Evolutionary conservation across 2,888 invertebrate species (phyloP), one percentile per base, ranked within the genome.

Genomic region (Linyphia triangularis): DNA sequence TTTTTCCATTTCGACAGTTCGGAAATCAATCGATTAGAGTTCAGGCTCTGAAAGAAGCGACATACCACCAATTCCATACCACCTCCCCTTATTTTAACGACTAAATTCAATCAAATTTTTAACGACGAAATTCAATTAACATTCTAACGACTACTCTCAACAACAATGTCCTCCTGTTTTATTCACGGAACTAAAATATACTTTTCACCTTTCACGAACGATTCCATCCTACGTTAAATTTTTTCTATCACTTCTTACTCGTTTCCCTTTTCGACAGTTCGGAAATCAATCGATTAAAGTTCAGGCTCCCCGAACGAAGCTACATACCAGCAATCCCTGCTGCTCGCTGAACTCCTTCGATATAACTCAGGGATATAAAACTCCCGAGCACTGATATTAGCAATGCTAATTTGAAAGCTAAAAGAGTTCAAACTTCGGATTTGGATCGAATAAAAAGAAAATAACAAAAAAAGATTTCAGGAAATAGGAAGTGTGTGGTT

Each of bases 331-430:
- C 16, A 67, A 63, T 51, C 51, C 51, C 51, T n/a, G 51, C 37
- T 70, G 22, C 28, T 5, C 16, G 72, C 51, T 28, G 24, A n/a
- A 67, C 51, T 28, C 19, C n/a, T 30, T 30, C 79, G 43, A 79
- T 79, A 79, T 65, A 63, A 65, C 67, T 43, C 67, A 19, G 33
- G 57, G 63, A 72, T 24, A 43, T n/a, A n/a, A n/a, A n/a, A n/a
- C n/a, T 10, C 19, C 73, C 24, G 37, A 61, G 13, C 13, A 6
- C 13, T 19, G 19, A 51, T 22, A 79, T 79, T 79, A 79, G 79
- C 65, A 79, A 28, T 79, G 79, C 79, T 79, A 79, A 79, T 79
- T 79, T 24, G 40, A 40, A 13, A 24, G 61, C 61, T 37, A 77
- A n/a, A 51, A 77, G 77, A 63, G n/a, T 77, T 77, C 24, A 4